Evolutionary conservation across 2,113 vertebrate species (phyloP), one percentile per base, ranked within the genome.

Genomic region (Nestor notabilis): DNA sequence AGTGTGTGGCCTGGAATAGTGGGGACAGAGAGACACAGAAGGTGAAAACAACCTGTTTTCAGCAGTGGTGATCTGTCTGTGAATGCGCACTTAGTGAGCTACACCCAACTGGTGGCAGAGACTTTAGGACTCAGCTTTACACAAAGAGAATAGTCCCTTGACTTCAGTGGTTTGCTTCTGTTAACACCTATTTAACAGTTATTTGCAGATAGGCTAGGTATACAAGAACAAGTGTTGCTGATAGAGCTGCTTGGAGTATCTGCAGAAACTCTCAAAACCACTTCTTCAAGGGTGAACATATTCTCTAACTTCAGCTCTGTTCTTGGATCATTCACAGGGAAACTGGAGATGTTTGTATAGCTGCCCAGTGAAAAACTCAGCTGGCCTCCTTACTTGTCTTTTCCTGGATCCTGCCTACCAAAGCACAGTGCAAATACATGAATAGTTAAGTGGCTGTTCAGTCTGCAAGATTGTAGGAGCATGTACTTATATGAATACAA

Each of bases 361-460:
- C 35, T 83, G 33, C 55, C 13, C 28, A 75, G 29, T 47, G 39
- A 56, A 89, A 92, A 93, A 77, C 13, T 64, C 19, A 2, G 10
- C n/a, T 50, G 80, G 60, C 7, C 29, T 81, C 37, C 71, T 64
- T 44, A 75, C 23, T 89, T 60, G 55, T 77, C 65, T 89, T 94
- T 58, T 16, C 10, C 23, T 78, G 55, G 63, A 64, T 75, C 61
- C 72, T 87, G 43, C 49, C 31, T 56, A 68, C 43, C 77, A 72
- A 90, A 74, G 72, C 24, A 8, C 61, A 92, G 23, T 71, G 89
- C 74, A 97, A 97, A 96, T 65, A 95, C 11, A 21, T 12, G 31
- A 83, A 56, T 11, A 65, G 64, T 94, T 70, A 95, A 97, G 94
- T 87, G 90, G 74, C 31, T 95, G 52, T 82, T 90, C 83, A 87